phyloP scores from a whole-genome alignment of 2,888 invertebrate species.

The Zhuqinia jingwanae region DNA sequence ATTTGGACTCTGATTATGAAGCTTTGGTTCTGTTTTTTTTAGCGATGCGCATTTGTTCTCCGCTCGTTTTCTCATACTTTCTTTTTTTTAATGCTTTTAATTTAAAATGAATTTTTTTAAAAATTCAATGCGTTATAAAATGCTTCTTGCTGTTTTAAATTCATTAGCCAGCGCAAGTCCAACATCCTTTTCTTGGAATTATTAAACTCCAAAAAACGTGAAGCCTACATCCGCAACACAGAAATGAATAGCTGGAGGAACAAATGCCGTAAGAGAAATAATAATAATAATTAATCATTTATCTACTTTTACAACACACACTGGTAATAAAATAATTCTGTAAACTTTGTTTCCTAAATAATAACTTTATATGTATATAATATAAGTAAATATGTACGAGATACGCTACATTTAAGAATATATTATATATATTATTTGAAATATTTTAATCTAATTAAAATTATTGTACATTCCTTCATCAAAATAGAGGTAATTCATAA shows the following conservation, averaged over 20 bases:
- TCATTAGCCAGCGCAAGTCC: too few relatives aligned
- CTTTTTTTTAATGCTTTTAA: neutral
- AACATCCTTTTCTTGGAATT: too few relatives aligned
- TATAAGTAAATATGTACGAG: too few relatives aligned
- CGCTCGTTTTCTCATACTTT: neutral
- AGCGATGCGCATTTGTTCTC: conserved; percentile 1
- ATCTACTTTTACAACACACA: neutral
- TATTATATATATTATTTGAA: neutral
- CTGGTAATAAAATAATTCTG: neutral
- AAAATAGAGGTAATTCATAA: conserved; percentile 1
- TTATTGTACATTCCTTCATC: conserved; percentile 61
- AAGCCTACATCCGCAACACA: too few relatives aligned
- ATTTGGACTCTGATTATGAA: conserved; percentile 50
- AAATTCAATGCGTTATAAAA: too few relatives aligned
- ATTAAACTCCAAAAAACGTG: too few relatives aligned
- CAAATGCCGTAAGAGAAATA: neutral
- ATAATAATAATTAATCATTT: too few relatives aligned
- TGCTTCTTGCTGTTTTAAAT: too few relatives aligned
- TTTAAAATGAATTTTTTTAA: too few relatives aligned
- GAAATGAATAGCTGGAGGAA: neutral
- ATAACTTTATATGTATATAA: neutral
- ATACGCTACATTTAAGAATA: neutral
- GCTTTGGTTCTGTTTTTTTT: conserved; percentile 52
- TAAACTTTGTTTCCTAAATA: neutral
- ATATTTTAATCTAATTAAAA: conserved; percentile 42